These are phyloP conservation scores for Epistrophe grossulariae DNA, from an alignment of 2,888 invertebrate species.

Conservation along the genomic window DNA sequence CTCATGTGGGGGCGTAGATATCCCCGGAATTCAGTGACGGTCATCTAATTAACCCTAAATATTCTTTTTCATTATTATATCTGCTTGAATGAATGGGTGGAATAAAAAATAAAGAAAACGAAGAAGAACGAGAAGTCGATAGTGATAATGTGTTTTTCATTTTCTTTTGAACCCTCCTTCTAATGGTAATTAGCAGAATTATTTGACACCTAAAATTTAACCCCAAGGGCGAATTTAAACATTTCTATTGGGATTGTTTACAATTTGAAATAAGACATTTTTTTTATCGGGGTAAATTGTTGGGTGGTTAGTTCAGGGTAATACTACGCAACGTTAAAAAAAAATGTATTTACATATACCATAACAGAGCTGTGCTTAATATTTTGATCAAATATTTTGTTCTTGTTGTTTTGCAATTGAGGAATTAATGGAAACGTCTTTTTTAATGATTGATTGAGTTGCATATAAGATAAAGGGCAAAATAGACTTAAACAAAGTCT, in stretches of 20 bases:
- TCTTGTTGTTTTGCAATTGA: no score
- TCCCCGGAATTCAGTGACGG: constrained; percentile 14
- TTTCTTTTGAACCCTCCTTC: not conserved
- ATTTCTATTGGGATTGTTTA: constrained; percentile 20
- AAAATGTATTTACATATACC: not conserved
- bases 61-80: constrained; percentile 27
- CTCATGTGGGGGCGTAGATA: no score
- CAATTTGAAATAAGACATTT: constrained; percentile 8
- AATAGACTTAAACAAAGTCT: no score
- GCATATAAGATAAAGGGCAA: no score
- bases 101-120: not conserved
- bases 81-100: not conserved
- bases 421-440: no score
- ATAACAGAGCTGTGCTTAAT: not conserved
- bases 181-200: constrained; percentile 30
- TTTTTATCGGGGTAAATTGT: not conserved
- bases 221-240: constrained; percentile 2
- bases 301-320: not conserved
- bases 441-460: no score
- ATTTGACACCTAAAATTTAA: constrained; percentile 21
- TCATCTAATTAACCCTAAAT: constrained; percentile 45
- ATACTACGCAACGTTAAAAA: not conserved
- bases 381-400: not conserved
- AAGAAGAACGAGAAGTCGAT: not conserved
- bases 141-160: constrained; percentile 15